Base-by-base conservation (phyloP, 2,113 vertebrate genomes). In the Miniopterus natalensis region DNA sequence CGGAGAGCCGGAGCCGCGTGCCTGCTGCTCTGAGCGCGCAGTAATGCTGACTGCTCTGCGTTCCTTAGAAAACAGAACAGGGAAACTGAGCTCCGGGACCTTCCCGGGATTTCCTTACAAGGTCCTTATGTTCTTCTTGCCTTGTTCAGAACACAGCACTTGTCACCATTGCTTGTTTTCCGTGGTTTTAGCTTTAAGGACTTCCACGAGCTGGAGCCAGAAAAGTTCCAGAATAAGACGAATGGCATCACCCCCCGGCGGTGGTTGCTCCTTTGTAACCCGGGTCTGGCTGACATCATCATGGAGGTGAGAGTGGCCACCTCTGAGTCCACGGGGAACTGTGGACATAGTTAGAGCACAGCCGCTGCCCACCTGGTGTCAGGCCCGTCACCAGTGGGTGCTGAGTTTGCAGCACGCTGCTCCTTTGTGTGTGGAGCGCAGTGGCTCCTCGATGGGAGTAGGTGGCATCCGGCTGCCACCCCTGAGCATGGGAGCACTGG, bases 181-280 rank as follows among this genome's bases (percentile, higher is more conserved):
- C 75, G 53, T 96, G 23, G 95, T 2, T 97, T 45, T 95, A 99
- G 99, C 80, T 99, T 99, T 97, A 99, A 99, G 97, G 99, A 99
- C 95, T 99, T 99, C 96, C 98, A 98, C 3, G 99, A 99, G 12
- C 83, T 99, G 65, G 99, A 99, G 59, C 99, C 99, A 0, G 97
- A 99, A 84, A 99, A 99, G 96, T 99, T 99, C 96, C 99, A 99
- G 98, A 99, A 99, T 95, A 99, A 99, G 98, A 99, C 99, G 0
- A 99, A 99, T 0, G 99, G 99, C 23, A 99, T 99, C 97, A 99
- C 99, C 0, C 99, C 99, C 0, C 98, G 99, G 15, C 98, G 99
- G 77, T 99, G 99, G 99, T 98, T 99, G n/a, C 97, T 99, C 86
- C 98, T 99, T 55, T 99, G 99, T 89, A 99, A 99, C 97, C 99